These are phyloP conservation scores for Drosophila kepulauana DNA, from an alignment of 1,140 invertebrate genomes.

Conservation along the genomic window DNA sequence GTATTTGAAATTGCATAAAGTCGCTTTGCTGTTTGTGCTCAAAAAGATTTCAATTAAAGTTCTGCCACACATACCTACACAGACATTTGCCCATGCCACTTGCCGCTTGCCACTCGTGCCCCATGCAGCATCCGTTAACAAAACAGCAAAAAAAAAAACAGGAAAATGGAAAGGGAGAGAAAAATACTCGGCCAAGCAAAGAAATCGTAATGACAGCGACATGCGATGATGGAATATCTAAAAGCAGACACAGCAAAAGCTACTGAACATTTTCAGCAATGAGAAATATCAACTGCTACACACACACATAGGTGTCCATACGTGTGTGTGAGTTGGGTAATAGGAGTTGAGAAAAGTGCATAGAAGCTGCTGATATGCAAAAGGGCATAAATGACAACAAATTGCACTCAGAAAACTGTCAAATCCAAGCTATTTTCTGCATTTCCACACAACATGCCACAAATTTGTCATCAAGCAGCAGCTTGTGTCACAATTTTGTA, in stretches of 20 bases:
- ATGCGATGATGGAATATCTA: conserved; percentile 23
- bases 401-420: conserved; percentile 1
- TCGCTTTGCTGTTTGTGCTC: conserved; percentile 55
- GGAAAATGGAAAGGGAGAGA: too few species aligned
- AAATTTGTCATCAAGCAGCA: not conserved
- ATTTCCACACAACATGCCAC: not conserved
- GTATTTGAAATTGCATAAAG: conserved; percentile 78
- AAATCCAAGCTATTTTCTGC: not conserved
- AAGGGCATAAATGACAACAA: conserved; percentile 10
- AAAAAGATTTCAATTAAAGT: conserved; percentile 80
- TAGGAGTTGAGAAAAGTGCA: conserved; percentile 1
- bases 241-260: conserved; percentile 22
- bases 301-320: not conserved
- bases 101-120: too few species aligned
- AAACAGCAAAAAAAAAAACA: not conserved
- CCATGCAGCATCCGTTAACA: not conserved
- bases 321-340: not conserved
- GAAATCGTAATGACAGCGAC: conserved; percentile 37
- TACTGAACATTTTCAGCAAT: not conserved
- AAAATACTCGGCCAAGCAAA: conserved; percentile 5
- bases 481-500: not conserved
- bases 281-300: conserved; percentile 6
- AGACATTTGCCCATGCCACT: not conserved
- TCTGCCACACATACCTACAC: conserved; percentile 30
- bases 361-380: conserved; percentile 1